These are phyloP conservation scores for Periophthalmus modestus DNA, from an alignment of 2,113 vertebrate genomes.

Conservation along the genomic window DNA sequence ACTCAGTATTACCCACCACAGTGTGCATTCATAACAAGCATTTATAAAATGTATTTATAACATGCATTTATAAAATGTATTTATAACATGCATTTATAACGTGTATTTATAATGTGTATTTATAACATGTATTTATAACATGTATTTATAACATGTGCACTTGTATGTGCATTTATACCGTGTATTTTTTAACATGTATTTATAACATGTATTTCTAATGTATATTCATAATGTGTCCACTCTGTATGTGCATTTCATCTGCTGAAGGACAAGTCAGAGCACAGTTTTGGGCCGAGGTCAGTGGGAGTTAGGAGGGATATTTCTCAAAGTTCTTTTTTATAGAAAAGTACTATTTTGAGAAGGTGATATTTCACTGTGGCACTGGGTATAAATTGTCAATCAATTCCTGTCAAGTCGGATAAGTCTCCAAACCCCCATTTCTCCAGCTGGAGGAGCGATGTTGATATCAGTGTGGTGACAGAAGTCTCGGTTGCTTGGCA, in stretches of 20 bases:
- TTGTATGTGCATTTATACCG: conserved; percentile 18
- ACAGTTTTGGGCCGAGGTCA: conserved; percentile 2
- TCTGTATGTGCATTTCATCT: conserved; percentile 13
- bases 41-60: no score
- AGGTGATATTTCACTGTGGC: conserved; percentile 48
- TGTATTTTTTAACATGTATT: no score
- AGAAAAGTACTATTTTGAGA: conserved; percentile 40
- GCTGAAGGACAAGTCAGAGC: neutral
- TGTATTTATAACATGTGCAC: no score
- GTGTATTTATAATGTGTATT: no score
- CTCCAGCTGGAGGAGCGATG: conserved; percentile 36
- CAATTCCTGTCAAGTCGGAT: conserved; percentile 53
- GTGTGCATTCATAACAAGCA: no score
- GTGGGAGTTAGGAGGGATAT: conserved; percentile 11
- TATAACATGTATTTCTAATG: no score
- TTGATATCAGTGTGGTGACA: conserved; percentile 57
- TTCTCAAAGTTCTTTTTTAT: conserved; percentile 20
- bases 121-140: no score
- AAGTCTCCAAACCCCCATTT: conserved; percentile 44
- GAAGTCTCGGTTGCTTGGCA: conserved; percentile 70
- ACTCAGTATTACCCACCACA: no score
- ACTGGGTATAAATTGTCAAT: conserved; percentile 60
- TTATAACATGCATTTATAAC: no score
- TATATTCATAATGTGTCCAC: neutral
- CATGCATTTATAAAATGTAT: no score